phyloP scores from a whole-genome alignment of 2,797 vertebrate genomes.

The Hoplostethus mediterraneus region DNA sequence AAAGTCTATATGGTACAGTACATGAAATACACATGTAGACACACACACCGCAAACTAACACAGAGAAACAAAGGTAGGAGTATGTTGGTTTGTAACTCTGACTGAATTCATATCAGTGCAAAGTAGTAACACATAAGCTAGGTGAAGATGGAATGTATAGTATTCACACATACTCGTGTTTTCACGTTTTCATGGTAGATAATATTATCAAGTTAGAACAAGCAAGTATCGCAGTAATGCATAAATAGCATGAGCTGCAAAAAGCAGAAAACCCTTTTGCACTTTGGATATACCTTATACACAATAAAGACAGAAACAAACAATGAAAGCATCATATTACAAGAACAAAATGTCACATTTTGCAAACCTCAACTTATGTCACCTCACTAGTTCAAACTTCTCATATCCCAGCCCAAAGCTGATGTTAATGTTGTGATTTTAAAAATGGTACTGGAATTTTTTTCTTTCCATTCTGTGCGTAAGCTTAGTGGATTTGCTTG shows the following conservation, averaged over 20 bases:
- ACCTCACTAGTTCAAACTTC: slow-evolving; percentile 51
- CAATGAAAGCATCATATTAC: slow-evolving; percentile 14
- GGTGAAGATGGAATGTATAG: slow-evolving; percentile 53
- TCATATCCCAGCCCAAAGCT: slow-evolving; percentile 56
- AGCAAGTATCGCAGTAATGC: slow-evolving; percentile 34
- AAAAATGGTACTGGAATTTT: slow-evolving; percentile 60
- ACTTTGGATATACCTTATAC: slow-evolving; percentile 59
- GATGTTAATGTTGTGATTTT: slow-evolving; percentile 47
- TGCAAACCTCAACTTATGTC: slow-evolving; percentile 46
- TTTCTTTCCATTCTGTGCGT: slow-evolving; percentile 47
- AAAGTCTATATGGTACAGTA: slow-evolving; percentile 40
- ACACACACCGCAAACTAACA: slow-evolving; percentile 17
- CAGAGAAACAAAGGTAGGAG: slow-evolving; percentile 9
- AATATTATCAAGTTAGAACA: slow-evolving; percentile 41
- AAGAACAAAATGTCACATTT: slow-evolving; percentile 20
- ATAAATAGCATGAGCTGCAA: slow-evolving; percentile 60
- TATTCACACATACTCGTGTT: slow-evolving; percentile 49
- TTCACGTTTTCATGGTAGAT: slow-evolving; percentile 45
- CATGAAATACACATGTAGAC: slow-evolving; percentile 37
- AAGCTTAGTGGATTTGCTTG: slow-evolving; percentile 51
- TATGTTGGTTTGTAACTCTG: slow-evolving; percentile 8
- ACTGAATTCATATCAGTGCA: slow-evolving; percentile 6
- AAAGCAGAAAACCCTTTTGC: slow-evolving; percentile 60
- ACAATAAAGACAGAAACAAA: slow-evolving; percentile 21
- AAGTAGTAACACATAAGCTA: neutral